Evolutionary conservation across 2,113 vertebrate genomes (phyloP), one percentile per base, ranked within the genome.

Genomic region (Thamnophis sirtalis): DNA sequence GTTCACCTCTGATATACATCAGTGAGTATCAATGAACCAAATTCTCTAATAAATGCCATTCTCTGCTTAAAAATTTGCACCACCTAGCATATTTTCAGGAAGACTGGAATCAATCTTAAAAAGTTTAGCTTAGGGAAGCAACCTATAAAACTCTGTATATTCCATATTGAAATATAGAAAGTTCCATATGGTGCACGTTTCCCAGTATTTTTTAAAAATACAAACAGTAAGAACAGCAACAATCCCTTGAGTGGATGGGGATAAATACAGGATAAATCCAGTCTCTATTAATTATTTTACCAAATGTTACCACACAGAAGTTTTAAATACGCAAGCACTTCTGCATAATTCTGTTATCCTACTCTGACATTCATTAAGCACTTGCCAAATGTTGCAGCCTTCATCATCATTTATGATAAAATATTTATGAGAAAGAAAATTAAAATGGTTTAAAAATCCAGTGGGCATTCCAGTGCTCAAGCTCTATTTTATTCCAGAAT

Each of bases 381-480:
- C 43, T 93, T 91, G 11, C 50, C 93, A 93, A 4, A 93, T 94
- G 53, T 8, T 15, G 1, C 2, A 87, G 5, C 43, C 84, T 87
- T 49, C 0, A 28, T 28, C 63, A 68, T 68, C 63, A 58, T n/a
- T 80, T n/a, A 84, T 92, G 90, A 90, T 92, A 87, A 92, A 89
- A 80, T 88, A 87, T 87, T 94, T 73, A 91, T 11, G 91, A 22
- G 15, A 0, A 63, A 88, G 89, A 91, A 88, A 94, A 93, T 58
- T 15, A 56, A 50, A 86, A 85, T 38, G 1, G 53, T 26, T 80
- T 93, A 92, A 38, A 93, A 94, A 93, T 92, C 33, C 49, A 1
- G 86, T 28, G 13, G 48, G 91, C 22, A 73, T 3, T 93, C 87
- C 92, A 91, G 48, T 13, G 51, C 4, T 80, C 50, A 91, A 80